Conservation (phyloP, 2,113 vertebrate species). For the Aramus guarauna region DNA sequence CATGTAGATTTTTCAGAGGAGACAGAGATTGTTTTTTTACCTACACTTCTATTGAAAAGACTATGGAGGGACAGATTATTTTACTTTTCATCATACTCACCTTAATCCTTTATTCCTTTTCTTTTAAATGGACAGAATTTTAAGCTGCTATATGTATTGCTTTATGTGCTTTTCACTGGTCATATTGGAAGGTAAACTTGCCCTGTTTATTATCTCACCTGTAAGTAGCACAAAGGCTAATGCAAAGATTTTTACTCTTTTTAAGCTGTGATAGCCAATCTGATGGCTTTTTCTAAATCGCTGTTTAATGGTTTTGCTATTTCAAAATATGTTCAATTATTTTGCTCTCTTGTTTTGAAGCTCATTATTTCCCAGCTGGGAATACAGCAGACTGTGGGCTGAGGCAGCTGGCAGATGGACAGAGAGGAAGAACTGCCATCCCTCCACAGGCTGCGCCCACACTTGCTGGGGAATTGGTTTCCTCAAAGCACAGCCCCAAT, state of each 20-base stretch:
- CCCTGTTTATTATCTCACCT: background rate
- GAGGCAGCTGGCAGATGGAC: slow-evolving; percentile 43
- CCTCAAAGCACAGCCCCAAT: background rate
- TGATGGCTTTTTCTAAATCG: background rate
- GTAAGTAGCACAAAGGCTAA: background rate
- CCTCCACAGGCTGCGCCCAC: slow-evolving; percentile 33
- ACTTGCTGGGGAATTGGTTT: slow-evolving; percentile 21
- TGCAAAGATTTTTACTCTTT: background rate
- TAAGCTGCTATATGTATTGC: background rate
- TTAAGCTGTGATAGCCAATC: background rate
- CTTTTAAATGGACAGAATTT: background rate
- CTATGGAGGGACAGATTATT: background rate
- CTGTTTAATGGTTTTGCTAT: background rate
- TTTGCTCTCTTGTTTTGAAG: slow-evolving; percentile 15
- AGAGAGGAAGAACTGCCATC: slow-evolving; percentile 11
- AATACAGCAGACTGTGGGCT: slow-evolving; percentile 14
- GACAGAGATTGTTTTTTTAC: background rate
- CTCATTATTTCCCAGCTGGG: slow-evolving; percentile 24
- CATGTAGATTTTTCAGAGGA: background rate
- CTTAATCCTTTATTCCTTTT: background rate
- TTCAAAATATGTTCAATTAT: background rate
- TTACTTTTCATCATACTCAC: background rate
- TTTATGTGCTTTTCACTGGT: background rate
- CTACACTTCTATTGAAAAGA: background rate
- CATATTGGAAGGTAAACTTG: background rate